Conservation (phyloP, 2,888 invertebrate species). For the Itoplectis maculator region DNA sequence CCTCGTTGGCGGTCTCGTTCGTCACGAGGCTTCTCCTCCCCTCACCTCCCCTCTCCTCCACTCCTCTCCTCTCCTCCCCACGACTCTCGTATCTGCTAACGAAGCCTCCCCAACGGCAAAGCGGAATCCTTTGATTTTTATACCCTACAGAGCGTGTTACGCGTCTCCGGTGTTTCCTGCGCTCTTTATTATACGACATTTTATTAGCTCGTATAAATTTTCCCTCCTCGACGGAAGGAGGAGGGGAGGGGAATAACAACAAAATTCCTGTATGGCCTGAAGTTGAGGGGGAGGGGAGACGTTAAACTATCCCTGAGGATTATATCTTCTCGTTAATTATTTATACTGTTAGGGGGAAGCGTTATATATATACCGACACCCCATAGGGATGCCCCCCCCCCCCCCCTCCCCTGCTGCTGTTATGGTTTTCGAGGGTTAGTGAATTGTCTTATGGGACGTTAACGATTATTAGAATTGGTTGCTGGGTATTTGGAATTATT, state of each 20-base stretch:
- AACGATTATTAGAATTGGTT: not conserved
- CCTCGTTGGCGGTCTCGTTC: conserved; percentile 13
- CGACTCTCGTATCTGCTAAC: conserved; percentile 35
- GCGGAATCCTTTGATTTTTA: conserved; percentile 39
- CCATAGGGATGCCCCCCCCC: not conserved
- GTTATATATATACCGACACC: not conserved
- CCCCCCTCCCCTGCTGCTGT: too few relatives aligned
- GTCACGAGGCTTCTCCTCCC: not conserved
- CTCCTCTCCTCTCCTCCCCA: not conserved
- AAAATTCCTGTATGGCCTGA: not conserved
- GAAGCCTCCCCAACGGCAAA: conserved; percentile 35
- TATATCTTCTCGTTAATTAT: conserved; percentile 37
- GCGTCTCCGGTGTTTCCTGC: conserved; percentile 29
- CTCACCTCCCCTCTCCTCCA: not conserved
- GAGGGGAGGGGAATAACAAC: not conserved
- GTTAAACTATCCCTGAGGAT: conserved; percentile 20
- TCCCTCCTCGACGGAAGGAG: not conserved
- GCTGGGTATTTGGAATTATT: too few relatives aligned
- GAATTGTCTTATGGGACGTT: not conserved
- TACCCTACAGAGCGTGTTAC: conserved; percentile 36
- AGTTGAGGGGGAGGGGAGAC: not conserved
- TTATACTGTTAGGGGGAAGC: conserved; percentile 10
- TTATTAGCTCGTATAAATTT: conserved; percentile 53
- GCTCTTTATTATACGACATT: conserved; percentile 40
- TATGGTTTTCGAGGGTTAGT: not conserved